phyloP scores from a whole-genome alignment of 2,888 invertebrate genomes.

The Calameuta idolon region DNA sequence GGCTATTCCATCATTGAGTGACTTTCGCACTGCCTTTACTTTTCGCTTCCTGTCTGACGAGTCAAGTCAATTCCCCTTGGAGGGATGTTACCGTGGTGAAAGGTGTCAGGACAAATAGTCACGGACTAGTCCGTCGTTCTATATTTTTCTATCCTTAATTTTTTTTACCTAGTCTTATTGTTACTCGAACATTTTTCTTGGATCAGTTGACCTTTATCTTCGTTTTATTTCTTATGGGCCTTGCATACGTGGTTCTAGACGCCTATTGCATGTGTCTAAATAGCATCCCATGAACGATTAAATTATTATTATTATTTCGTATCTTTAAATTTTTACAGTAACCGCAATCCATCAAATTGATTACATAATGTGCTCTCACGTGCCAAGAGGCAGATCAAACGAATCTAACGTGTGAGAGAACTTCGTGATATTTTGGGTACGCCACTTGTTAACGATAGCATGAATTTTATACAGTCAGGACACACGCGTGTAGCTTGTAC shows the following conservation, averaged over 20 bases:
- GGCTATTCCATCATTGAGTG: slow-evolving; percentile 1
- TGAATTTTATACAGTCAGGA: not conserved
- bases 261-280: not conserved
- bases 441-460: not conserved
- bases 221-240: not conserved
- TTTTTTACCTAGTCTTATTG: too few relatives aligned
- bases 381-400: not conserved
- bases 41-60: not conserved
- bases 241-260: not conserved
- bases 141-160: not conserved
- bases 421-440: not conserved
- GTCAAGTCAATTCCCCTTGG: not conserved
- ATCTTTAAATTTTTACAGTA: not conserved
- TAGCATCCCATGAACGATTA: not conserved
- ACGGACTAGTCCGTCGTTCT: not conserved
- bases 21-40: not conserved
- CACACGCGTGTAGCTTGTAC: not conserved
- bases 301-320: not conserved
- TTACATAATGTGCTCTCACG: not conserved
- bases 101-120: slow-evolving; percentile 24
- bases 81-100: not conserved
- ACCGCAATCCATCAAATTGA: not conserved
- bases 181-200: too few relatives aligned
- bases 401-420: not conserved
- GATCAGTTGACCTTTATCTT: too few relatives aligned